Percentiles rank a stretch among this genome's conserved stretches.
Conservation (phyloP, 2,797 vertebrate species). For the Liparis tanakae region DNA sequence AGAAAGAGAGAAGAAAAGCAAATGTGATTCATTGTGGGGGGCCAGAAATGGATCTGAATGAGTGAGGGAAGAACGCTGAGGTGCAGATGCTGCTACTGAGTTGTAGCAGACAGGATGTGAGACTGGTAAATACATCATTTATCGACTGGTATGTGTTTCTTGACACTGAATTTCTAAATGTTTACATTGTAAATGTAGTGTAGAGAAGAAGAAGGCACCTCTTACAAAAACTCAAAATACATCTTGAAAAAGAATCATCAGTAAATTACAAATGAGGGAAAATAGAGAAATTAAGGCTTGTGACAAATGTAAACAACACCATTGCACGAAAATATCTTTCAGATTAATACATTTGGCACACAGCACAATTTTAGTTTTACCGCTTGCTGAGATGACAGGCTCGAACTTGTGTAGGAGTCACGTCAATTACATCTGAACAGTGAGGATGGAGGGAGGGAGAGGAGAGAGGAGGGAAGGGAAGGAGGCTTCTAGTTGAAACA, state of each 20-base stretch:
- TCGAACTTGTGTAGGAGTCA: conserved; percentile 70
- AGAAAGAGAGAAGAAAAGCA: conserved; percentile 50
- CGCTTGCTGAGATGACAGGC: conserved; percentile 62
- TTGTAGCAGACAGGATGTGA: conserved; percentile 10
- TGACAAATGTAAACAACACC: conserved; percentile 51
- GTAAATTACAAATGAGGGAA: conserved; percentile 13
- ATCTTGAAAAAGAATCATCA: conserved; percentile 44
- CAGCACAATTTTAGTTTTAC: conserved; percentile 44
- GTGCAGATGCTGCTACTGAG: conserved; percentile 40
- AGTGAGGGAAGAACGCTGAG: not conserved
- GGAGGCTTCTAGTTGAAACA: conserved; percentile 52
- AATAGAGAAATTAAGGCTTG: not conserved
- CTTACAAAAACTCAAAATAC: not conserved
- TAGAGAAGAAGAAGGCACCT: not conserved
- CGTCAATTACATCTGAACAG: conserved; percentile 67
- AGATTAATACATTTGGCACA: conserved; percentile 51
- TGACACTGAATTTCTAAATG: conserved; percentile 19
- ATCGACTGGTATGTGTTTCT: conserved; percentile 23
- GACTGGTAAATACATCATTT: conserved; percentile 4
- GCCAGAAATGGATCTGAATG: conserved; percentile 53
- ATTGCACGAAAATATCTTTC: conserved; percentile 45
- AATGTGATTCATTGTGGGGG: conserved; percentile 55
- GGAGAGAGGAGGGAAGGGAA: not conserved
- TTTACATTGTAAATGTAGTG: conserved; percentile 6
- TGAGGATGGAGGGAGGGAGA: not conserved